A percentile compares a stretch with the other conserved stretches of the same genome.
Evolutionary conservation across 2,797 vertebrate species (phyloP).

Genomic region (Miichthys miiuy): DNA sequence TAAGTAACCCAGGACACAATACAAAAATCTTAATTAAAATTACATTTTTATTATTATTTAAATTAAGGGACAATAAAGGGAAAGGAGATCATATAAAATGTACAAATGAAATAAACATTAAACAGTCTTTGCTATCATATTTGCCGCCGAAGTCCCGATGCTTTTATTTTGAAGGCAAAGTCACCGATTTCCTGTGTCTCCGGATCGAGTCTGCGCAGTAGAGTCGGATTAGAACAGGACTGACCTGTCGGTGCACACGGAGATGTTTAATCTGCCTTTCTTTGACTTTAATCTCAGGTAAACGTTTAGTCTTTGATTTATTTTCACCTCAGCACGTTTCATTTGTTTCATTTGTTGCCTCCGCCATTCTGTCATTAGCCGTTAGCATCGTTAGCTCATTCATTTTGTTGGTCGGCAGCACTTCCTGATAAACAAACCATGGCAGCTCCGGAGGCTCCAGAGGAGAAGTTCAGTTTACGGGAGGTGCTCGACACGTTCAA

Average conservation of each 20-base stretch:
- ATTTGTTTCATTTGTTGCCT: too few relatives aligned
- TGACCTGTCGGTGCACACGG: neutral
- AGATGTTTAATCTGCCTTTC: conserved; percentile 9
- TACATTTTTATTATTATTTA: too few relatives aligned
- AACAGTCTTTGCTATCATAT: too few relatives aligned
- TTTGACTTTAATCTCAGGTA: too few relatives aligned
- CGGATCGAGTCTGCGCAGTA: conserved; percentile 65
- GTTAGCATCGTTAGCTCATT: neutral
- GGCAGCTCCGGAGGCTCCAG: conserved; percentile 69
- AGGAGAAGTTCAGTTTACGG: conserved; percentile 84
- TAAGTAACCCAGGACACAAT: too few relatives aligned
- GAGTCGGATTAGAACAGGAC: neutral
- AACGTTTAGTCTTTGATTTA: too few relatives aligned
- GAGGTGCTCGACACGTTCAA: conserved; percentile 89
- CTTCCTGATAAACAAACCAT: conserved; percentile 72
- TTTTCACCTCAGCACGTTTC: neutral
- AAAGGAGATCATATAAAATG: neutral
- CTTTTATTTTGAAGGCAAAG: conserved; percentile 63
- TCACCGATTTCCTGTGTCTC: neutral
- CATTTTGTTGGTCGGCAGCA: conserved; percentile 20
- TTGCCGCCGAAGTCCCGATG: too few relatives aligned
- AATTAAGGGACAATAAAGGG: neutral
- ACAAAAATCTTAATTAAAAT: neutral
- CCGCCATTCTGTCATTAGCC: too few relatives aligned
- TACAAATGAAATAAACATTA: neutral